Evolutionary conservation across 2,797 vertebrate genomes (phyloP).

Genomic region (Centroberyx gerrardi): DNA sequence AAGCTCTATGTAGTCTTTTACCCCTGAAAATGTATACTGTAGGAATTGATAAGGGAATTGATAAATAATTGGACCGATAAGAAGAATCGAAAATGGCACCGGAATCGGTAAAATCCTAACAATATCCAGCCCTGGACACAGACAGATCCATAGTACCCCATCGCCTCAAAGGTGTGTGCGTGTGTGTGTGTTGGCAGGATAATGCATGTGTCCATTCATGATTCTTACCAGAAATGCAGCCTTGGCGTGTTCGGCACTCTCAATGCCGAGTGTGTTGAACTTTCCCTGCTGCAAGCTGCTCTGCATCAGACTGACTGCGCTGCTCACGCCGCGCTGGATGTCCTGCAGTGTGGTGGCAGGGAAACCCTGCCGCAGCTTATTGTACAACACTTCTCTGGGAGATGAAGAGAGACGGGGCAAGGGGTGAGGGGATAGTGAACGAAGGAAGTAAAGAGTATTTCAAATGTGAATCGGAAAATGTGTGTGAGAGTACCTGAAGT

Average conservation of each 20-base stretch:
- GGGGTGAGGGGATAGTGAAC: not conserved
- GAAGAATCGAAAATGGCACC: too few relatives aligned
- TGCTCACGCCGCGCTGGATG: conserved; percentile 97
- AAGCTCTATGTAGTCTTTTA: too few relatives aligned
- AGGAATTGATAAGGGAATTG: too few relatives aligned
- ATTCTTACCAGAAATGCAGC: conserved; percentile 93
- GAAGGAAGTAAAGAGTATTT: not conserved
- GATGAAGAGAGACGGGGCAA: not conserved
- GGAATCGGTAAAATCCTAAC: too few relatives aligned
- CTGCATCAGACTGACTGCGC: conserved; percentile 97
- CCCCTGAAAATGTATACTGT: too few relatives aligned
- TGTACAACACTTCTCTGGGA: conserved; percentile 93
- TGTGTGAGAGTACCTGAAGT: conserved; percentile 91
- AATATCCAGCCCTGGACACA: too few relatives aligned
- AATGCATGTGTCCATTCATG: not conserved
- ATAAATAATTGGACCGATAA: too few relatives aligned
- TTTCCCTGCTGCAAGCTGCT: conserved; percentile 99
- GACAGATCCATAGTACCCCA: too few relatives aligned
- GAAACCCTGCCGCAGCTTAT: conserved; percentile 95
- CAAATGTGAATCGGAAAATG: not conserved
- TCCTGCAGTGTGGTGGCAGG: conserved; percentile 97
- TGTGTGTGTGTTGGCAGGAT: not conserved
- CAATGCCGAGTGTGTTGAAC: conserved; percentile 97
- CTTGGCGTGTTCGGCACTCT: conserved; percentile 95
- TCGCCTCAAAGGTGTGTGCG: not conserved